Evolutionary conservation across 1,140 invertebrate species (phyloP), one percentile per base, ranked within the genome.

Genomic region (Heliconius congener): DNA sequence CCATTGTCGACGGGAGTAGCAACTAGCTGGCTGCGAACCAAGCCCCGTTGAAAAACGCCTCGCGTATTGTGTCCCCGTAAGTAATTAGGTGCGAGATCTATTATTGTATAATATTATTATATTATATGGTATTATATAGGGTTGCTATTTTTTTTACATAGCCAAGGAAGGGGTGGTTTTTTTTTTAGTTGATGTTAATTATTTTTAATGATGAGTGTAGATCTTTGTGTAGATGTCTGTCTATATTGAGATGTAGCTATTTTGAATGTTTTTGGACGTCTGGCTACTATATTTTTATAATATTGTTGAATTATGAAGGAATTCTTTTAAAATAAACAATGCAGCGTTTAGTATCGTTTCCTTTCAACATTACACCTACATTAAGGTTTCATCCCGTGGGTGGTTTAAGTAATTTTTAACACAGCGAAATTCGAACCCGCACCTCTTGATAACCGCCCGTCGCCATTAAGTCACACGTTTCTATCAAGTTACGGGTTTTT

Each of bases 71-170:
- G 23, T 73, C 85, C 84, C 84, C 81, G 84, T 93, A 91, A 93
- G 91, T 93, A 93, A 93, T 93, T 93, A 93, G 91, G 91, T 90
- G 89, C 85, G 86, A 89, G 85, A 84, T 85, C 86, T 83, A 84
- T 90, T 85, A 87, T 66, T 66, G 37, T 39, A 72, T 72, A 39
- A 72, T 72, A 18, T 72, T 72, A 72, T 72, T 39, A 72, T 37
- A 42, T 42, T 39, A 72, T 39, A 72, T 42, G 18, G 39, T 71
- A 16, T 8, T 71, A 71, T 71, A 34, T 71, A 71, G 27, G 13
- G 23, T 66, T 13, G 23, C 42, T 16, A 46, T n/a, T 66, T 57
- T 57, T 18, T 57, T 52, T 57, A 57, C 19, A 23, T 57, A 23
- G 8, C 60, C 27, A 30, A n/a, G 60, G n/a, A 30, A 66, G 11